Evolutionary conservation across 2,888 invertebrate genomes (phyloP).

Genomic region (Polydrusus cervinus): DNA sequence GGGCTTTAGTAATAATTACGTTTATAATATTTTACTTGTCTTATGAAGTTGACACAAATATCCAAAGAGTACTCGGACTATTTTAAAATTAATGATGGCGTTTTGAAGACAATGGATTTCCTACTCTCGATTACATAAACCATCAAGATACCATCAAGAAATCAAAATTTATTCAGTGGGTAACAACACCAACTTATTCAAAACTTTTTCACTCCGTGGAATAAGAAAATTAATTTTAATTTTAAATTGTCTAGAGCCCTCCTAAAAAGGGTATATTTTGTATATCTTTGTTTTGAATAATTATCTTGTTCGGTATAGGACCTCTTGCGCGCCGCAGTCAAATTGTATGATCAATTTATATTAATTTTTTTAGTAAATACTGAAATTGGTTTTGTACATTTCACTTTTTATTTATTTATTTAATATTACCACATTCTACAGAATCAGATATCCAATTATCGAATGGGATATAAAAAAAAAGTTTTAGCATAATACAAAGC

Average conservation of each 20-base stretch:
- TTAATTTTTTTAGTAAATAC: no score
- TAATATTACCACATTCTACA: no score
- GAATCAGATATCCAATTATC: no score
- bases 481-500: no score
- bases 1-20: no score
- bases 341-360: no score
- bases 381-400: no score
- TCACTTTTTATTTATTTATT: no score
- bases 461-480: no score
- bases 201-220: slow-evolving; percentile 49
- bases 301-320: slow-evolving; percentile 39
- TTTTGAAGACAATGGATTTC: slow-evolving; percentile 53
- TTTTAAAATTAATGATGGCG: slow-evolving; percentile 51
- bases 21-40: neutral
- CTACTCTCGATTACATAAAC: slow-evolving; percentile 54
- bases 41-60: neutral
- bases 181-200: slow-evolving; percentile 49
- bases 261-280: slow-evolving; percentile 50
- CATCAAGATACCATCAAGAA: slow-evolving; percentile 52
- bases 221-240: slow-evolving; percentile 54
- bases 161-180: slow-evolving; percentile 53
- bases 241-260: slow-evolving; percentile 49
- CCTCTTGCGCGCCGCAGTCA: no score
- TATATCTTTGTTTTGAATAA: slow-evolving; percentile 52
- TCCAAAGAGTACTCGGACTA: slow-evolving; percentile 36